These are phyloP conservation scores for Ailuropoda melanoleuca DNA, from an alignment of 2,113 vertebrate species.

Conservation along the genomic window DNA sequence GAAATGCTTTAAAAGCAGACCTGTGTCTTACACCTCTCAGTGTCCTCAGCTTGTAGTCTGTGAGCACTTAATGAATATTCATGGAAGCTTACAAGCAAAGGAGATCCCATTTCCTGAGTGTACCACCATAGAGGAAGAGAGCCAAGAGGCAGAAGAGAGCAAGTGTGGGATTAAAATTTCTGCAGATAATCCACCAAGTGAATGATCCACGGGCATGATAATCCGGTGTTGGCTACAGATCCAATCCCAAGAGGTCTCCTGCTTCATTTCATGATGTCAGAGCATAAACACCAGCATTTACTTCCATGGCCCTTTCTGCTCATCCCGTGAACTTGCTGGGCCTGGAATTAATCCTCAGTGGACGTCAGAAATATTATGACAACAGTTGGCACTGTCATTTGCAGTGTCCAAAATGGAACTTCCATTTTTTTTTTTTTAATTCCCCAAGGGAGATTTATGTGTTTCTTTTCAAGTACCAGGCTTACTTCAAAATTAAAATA, in stretches of 20 bases:
- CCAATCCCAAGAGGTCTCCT: not conserved
- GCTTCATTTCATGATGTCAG: not conserved
- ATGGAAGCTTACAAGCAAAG: not conserved
- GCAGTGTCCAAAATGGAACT: not conserved
- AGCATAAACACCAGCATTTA: not conserved
- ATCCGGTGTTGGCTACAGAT: not conserved
- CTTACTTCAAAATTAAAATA: slow-evolving; percentile 48
- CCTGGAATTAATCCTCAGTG: slow-evolving; percentile 2
- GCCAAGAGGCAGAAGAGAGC: not conserved
- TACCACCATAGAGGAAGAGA: not conserved
- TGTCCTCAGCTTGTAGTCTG: not conserved
- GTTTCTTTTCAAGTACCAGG: slow-evolving; percentile 24
- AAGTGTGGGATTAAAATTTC: slow-evolving; percentile 25
- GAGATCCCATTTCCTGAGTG: not conserved
- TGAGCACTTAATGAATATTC: not conserved
- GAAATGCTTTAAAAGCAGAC: not conserved
- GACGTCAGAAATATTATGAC: slow-evolving; percentile 43
- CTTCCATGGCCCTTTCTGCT: not conserved
- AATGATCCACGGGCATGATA: not conserved
- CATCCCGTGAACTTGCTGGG: not conserved
- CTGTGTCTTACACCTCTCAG: not conserved
- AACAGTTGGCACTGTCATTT: slow-evolving; percentile 31
- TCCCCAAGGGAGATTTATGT: not conserved
- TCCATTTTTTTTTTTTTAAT: not conserved
- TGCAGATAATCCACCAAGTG: not conserved